Evolutionary conservation across 2,797 vertebrate genomes (phyloP).

Genomic region (Eulemur coronatus): DNA sequence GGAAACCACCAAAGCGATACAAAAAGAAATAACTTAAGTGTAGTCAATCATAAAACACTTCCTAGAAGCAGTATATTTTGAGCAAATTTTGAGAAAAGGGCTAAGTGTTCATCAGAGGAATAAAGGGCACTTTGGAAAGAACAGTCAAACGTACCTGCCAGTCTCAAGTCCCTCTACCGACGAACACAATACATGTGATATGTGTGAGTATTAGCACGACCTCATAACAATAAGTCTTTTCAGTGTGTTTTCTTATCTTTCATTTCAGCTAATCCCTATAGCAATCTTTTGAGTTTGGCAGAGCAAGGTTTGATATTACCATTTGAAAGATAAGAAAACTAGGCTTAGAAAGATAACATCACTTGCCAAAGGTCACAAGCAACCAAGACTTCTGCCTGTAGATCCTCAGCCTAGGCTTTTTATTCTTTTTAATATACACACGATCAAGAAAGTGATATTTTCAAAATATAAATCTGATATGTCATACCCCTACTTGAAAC

Average conservation of each 20-base stretch:
- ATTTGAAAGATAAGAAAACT: conserved; percentile 37
- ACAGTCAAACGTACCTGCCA: background rate
- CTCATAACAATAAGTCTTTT: conserved; percentile 6
- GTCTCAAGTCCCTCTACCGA: background rate
- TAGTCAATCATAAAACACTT: background rate
- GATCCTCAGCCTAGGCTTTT: background rate
- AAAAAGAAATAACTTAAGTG: background rate
- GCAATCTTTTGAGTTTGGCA: conserved; percentile 14
- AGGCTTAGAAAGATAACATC: conserved; percentile 14
- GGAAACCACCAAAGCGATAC: conserved; percentile 2
- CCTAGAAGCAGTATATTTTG: background rate
- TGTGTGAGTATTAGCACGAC: background rate
- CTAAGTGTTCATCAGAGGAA: background rate
- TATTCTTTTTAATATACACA: background rate
- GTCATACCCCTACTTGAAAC: background rate
- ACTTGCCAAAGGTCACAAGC: conserved; percentile 27
- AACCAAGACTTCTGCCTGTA: background rate
- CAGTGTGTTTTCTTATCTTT: background rate
- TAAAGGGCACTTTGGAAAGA: background rate
- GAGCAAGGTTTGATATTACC: background rate
- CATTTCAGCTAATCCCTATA: background rate
- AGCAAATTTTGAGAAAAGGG: conserved; percentile 11
- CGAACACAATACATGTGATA: background rate
- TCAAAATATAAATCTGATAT: conserved; percentile 32
- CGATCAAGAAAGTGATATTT: conserved; percentile 14